Percentiles rank a stretch among this genome's conserved stretches.
Conservation (phyloP, 2,888 invertebrate genomes). For the Pammene fasciana region DNA sequence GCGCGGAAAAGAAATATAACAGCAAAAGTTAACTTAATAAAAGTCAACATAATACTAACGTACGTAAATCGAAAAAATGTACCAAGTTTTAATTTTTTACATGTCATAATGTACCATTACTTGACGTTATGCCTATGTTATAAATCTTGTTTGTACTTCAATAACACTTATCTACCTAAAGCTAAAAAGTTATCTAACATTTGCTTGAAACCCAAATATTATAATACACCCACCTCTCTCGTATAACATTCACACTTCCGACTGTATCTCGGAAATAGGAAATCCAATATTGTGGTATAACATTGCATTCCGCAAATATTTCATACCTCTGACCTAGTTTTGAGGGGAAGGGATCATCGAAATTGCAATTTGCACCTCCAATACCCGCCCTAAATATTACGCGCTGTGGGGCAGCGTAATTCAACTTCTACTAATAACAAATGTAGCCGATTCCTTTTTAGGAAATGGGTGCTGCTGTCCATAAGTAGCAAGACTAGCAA, state of each 20-base stretch:
- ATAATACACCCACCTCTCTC: neutral
- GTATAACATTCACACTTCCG: slow-evolving; percentile 16
- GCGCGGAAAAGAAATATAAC: too few relatives aligned
- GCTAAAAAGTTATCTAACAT: neutral
- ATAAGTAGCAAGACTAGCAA: too few relatives aligned
- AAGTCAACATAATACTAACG: too few relatives aligned
- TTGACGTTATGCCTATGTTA: too few relatives aligned
- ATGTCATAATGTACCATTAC: too few relatives aligned
- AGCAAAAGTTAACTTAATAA: too few relatives aligned
- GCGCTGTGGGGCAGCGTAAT: neutral
- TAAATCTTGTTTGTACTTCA: too few relatives aligned
- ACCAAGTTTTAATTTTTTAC: too few relatives aligned
- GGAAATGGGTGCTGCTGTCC: too few relatives aligned
- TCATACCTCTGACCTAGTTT: slow-evolving; percentile 34
- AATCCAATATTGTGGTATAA: slow-evolving; percentile 20
- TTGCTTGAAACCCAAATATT: slow-evolving; percentile 2
- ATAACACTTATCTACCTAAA: neutral
- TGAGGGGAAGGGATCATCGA: slow-evolving; percentile 13
- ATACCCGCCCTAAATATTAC: slow-evolving; percentile 12
- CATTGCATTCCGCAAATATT: slow-evolving; percentile 38
- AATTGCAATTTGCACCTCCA: slow-evolving; percentile 34
- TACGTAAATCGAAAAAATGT: too few relatives aligned
- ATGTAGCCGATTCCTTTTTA: too few relatives aligned
- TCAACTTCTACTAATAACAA: too few relatives aligned
- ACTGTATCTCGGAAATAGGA: slow-evolving; percentile 9